Evolutionary conservation across 1,140 invertebrate genomes (phyloP).

Genomic region (Trypoxylus dichotomus): DNA sequence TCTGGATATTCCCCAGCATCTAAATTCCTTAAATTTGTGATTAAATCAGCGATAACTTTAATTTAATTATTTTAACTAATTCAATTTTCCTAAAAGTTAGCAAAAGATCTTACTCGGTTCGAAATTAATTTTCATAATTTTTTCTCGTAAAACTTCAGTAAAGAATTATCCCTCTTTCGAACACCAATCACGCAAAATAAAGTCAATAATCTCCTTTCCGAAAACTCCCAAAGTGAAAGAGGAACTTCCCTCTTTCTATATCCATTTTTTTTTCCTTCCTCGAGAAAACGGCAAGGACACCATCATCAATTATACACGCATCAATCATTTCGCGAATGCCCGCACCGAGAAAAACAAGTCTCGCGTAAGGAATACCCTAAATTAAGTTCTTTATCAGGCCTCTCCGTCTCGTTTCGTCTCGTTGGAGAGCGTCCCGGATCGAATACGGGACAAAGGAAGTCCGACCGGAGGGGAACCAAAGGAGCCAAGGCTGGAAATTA

Average conservation of each 20-base stretch:
- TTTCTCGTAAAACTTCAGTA: too few relatives aligned
- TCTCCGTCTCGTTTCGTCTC: not conserved
- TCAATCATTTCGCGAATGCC: constrained; percentile 2
- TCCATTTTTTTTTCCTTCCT: not conserved
- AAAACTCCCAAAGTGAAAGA: too few relatives aligned
- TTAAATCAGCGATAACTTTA: too few relatives aligned
- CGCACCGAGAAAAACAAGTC: not conserved
- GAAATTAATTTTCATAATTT: too few relatives aligned
- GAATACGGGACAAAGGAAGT: not conserved
- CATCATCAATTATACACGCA: constrained; percentile 6
- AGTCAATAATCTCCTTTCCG: not conserved
- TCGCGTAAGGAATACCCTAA: not conserved
- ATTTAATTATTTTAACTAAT: too few relatives aligned
- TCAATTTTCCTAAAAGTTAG: too few relatives aligned
- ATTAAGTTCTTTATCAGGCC: not conserved
- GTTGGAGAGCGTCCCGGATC: not conserved
- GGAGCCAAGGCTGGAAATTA: not conserved
- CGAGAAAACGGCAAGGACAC: not conserved
- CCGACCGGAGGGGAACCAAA: not conserved
- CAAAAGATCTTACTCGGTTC: too few relatives aligned
- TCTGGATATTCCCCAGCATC: too few relatives aligned
- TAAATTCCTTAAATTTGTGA: too few relatives aligned
- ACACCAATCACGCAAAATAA: not conserved
- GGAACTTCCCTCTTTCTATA: not conserved
- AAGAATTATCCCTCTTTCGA: too few relatives aligned